A percentile compares a stretch with the other conserved stretches of the same genome.
Evolutionary conservation across 30 jellyfish, hydroid and myxozoan species (phyloP).

Genomic region (Cassiopea andromeda): DNA sequence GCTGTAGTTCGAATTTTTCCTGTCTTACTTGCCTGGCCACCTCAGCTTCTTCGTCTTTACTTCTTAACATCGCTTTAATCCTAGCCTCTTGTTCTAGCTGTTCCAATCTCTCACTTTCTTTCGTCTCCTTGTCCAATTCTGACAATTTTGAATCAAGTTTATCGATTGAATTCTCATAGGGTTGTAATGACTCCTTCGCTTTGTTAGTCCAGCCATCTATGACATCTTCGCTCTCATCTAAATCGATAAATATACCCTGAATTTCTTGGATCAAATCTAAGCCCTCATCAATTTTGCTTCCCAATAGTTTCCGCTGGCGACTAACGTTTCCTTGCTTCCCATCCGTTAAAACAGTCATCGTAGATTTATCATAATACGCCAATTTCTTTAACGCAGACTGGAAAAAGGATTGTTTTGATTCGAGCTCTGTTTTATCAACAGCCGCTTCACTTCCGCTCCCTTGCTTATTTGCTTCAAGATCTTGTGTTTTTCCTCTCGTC

Average conservation of each 20-base stretch:
- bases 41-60: too few species aligned
- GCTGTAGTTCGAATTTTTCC: constrained; percentile 35
- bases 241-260: too few species aligned
- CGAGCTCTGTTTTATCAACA: not conserved
- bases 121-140: too few species aligned
- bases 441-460: constrained; percentile 2
- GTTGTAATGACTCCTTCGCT: too few species aligned
- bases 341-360: not conserved
- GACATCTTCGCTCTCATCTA: too few species aligned
- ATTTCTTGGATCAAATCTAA: constrained; percentile 14
- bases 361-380: constrained; percentile 36
- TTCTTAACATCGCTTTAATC: too few species aligned
- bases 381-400: constrained; percentile 43
- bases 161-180: too few species aligned
- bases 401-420: too few species aligned
- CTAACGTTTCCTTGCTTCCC: constrained; percentile 8
- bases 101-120: constrained; percentile 24
- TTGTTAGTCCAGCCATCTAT: too few species aligned
- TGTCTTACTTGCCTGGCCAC: constrained; percentile 28
- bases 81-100: too few species aligned
- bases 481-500: constrained; percentile 61
- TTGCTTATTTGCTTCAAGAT: too few species aligned
- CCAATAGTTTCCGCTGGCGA: constrained; percentile 42
- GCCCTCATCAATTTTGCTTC: constrained; percentile 31
- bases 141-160: too few species aligned